Percentiles rank a stretch among this genome's conserved stretches.
phyloP scores from a whole-genome alignment of 2,113 vertebrate species.

The Ceyx melanurus region DNA sequence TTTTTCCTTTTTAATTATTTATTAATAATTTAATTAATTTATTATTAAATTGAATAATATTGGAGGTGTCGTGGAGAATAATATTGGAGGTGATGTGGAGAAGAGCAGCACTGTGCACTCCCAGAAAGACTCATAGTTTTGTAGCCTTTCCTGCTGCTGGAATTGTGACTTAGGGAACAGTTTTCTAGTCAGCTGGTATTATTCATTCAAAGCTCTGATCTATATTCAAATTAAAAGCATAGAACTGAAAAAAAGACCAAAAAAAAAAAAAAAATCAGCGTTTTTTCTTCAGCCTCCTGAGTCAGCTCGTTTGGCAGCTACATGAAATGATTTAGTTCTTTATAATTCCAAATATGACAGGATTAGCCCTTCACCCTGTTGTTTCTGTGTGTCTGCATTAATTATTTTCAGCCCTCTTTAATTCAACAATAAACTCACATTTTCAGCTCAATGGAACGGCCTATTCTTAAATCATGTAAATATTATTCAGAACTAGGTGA shows the following conservation, averaged over 20 bases:
- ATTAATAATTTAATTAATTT: too few relatives aligned
- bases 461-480: constrained; percentile 12
- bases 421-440: constrained; percentile 37
- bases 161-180: neutral
- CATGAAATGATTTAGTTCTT: constrained; percentile 1
- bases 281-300: constrained; percentile 3
- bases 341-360: neutral
- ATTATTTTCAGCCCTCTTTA: constrained; percentile 45
- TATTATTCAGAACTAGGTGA: constrained; percentile 24
- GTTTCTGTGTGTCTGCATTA: constrained; percentile 16
- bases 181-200: neutral
- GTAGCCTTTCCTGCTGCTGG: neutral
- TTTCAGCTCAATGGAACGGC: constrained; percentile 14
- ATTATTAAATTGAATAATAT: too few relatives aligned
- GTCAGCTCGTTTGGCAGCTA: constrained; percentile 37
- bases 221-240: neutral
- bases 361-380: constrained; percentile 41
- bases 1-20: too few relatives aligned
- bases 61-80: neutral
- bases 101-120: neutral
- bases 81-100: neutral
- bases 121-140: neutral
- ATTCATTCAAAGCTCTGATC: neutral
- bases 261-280: neutral
- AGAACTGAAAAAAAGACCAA: neutral